Conservation (phyloP, 35 echinoderm and acorn worm species). For the Heliocidaris tuberculata region DNA sequence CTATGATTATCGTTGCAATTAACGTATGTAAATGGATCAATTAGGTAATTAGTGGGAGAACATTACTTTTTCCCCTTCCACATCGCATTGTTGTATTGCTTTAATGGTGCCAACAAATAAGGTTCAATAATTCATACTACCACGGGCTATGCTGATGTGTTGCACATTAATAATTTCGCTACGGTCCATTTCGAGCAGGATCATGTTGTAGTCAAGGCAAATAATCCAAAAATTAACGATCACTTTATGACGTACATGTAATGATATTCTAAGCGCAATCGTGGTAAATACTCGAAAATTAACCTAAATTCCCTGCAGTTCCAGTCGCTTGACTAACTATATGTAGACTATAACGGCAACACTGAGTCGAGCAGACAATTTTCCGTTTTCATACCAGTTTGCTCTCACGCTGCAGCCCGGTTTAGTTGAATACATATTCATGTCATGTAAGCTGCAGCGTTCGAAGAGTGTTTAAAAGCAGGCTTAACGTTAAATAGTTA, state of each 20-base stretch:
- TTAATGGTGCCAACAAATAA: neutral
- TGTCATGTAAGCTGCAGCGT: neutral
- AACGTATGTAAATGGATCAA: neutral
- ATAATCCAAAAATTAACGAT: neutral
- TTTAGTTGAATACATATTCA: neutral
- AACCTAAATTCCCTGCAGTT: neutral
- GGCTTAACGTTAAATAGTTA: neutral
- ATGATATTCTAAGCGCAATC: neutral
- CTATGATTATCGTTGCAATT: neutral
- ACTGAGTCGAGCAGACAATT: neutral
- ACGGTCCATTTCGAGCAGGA: no score
- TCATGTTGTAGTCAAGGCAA: neutral
- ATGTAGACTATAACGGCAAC: neutral
- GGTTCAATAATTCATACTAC: neutral
- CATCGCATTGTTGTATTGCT: neutral
- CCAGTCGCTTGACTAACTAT: neutral
- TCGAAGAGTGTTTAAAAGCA: neutral
- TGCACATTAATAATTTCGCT: neutral
- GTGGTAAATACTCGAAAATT: constrained; percentile 2
- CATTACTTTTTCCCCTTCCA: neutral
- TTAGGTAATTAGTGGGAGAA: neutral
- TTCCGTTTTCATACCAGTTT: no score
- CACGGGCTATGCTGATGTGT: neutral
- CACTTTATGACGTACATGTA: neutral
- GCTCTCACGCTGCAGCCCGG: no score